Evolutionary conservation across 2,888 invertebrate species (phyloP).

Genomic region (Syritta pipiens): DNA sequence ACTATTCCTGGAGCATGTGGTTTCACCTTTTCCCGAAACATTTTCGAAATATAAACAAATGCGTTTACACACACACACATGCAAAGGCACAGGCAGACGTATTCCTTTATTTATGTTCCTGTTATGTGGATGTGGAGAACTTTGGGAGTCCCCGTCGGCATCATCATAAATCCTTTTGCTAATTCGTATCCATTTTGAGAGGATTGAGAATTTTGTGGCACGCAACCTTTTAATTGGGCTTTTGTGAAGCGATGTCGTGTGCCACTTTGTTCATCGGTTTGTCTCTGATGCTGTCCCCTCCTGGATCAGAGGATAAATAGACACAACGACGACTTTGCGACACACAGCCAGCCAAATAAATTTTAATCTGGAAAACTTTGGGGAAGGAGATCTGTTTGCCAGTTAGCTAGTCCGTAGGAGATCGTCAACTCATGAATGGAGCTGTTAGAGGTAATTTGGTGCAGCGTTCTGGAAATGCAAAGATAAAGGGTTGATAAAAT

Average conservation of each 20-base stretch:
- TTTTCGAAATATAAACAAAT: slow-evolving; percentile 50
- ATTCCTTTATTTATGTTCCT: slow-evolving; percentile 47
- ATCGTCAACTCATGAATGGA: slow-evolving; percentile 65
- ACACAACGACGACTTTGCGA: slow-evolving; percentile 62
- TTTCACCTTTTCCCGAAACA: slow-evolving; percentile 45
- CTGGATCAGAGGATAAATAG: slow-evolving; percentile 59
- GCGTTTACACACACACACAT: not conserved
- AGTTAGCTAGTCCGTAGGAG: slow-evolving; percentile 51
- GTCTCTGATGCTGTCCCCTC: slow-evolving; percentile 49
- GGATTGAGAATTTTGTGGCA: slow-evolving; percentile 70
- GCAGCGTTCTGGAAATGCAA: slow-evolving; percentile 72
- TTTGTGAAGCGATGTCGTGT: slow-evolving; percentile 70
- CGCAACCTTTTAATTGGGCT: slow-evolving; percentile 72
- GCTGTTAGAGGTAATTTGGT: slow-evolving; percentile 72
- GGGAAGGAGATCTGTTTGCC: slow-evolving; percentile 58
- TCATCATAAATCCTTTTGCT: slow-evolving; percentile 69
- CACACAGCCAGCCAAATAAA: slow-evolving; percentile 62
- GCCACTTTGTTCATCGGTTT: slow-evolving; percentile 66
- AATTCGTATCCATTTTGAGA: slow-evolving; percentile 69
- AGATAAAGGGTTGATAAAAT: slow-evolving; percentile 71
- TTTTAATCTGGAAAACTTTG: slow-evolving; percentile 63
- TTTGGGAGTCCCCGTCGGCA: slow-evolving; percentile 53
- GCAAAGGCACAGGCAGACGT: slow-evolving; percentile 7
- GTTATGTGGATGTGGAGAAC: slow-evolving; percentile 37
- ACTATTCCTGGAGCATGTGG: slow-evolving; percentile 63